A percentile compares a stretch with the other conserved stretches of the same genome.
Evolutionary conservation across 1,140 invertebrate genomes (phyloP).

Genomic region (Apis florea): DNA sequence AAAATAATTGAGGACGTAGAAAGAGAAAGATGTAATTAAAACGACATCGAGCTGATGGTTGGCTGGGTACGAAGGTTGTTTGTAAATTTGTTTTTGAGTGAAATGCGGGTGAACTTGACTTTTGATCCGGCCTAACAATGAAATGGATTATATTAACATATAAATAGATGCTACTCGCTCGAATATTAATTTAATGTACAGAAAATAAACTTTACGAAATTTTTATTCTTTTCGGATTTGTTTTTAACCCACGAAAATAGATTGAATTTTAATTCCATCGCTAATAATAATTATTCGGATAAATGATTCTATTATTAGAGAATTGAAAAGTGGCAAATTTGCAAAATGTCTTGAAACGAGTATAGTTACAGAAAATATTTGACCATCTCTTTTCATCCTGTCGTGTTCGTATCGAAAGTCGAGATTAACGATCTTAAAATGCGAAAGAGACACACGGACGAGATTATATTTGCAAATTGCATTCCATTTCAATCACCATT

Average conservation of each 20-base stretch:
- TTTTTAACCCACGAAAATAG: no score
- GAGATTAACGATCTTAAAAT: neutral
- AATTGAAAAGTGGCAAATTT: no score
- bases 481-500: neutral
- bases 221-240: no score
- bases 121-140: neutral
- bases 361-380: neutral
- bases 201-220: no score
- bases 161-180: no score
- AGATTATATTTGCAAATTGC: neutral
- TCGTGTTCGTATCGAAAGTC: neutral
- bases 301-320: no score
- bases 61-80: neutral
- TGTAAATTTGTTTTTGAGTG: neutral
- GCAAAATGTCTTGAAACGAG: no score
- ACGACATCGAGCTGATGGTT: neutral
- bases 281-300: no score
- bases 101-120: neutral
- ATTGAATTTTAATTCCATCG: no score
- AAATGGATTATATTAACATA: no score
- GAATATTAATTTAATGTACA: no score
- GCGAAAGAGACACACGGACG: neutral
- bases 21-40: conserved; percentile 40
- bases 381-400: neutral
- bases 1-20: conserved; percentile 57